These are phyloP conservation scores for Orestias chungarensis DNA, from an alignment of 2,797 vertebrate genomes.

Conservation along the genomic window DNA sequence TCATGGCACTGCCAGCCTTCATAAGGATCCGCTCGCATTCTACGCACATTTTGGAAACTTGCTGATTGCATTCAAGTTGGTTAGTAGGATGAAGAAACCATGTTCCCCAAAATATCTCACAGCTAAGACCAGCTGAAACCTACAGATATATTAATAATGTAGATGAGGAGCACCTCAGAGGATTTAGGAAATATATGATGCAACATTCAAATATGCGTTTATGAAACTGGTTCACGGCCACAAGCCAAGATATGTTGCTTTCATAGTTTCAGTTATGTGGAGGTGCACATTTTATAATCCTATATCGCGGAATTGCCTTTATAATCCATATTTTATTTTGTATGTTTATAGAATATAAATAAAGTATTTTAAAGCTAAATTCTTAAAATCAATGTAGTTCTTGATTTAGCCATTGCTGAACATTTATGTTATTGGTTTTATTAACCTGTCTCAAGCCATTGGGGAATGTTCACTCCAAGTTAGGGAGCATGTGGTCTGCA, in stretches of 20 bases:
- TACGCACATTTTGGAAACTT: not conserved
- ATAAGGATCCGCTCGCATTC: not conserved
- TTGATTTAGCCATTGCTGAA: too few relatives aligned
- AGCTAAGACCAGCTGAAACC: not conserved
- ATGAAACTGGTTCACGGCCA: not conserved
- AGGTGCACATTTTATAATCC: too few relatives aligned
- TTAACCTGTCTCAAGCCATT: too few relatives aligned
- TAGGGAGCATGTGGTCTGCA: too few relatives aligned
- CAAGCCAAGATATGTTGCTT: not conserved
- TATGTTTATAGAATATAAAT: not conserved
- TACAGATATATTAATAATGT: not conserved
- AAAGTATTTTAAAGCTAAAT: too few relatives aligned
- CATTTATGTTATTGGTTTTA: too few relatives aligned
- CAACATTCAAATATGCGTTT: not conserved
- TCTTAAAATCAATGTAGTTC: too few relatives aligned
- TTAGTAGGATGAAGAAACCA: not conserved
- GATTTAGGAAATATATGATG: not conserved
- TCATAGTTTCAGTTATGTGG: not conserved
- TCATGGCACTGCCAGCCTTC: not conserved
- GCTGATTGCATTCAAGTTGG: not conserved
- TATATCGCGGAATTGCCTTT: not conserved
- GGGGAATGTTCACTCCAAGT: too few relatives aligned
- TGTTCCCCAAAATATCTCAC: not conserved
- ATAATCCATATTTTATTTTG: not conserved
- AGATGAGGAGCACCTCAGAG: not conserved